A percentile compares a stretch with the other conserved stretches of the same genome.
Evolutionary conservation across 2,113 vertebrate species (phyloP).

Genomic region (Motacilla tschutschensis): DNA sequence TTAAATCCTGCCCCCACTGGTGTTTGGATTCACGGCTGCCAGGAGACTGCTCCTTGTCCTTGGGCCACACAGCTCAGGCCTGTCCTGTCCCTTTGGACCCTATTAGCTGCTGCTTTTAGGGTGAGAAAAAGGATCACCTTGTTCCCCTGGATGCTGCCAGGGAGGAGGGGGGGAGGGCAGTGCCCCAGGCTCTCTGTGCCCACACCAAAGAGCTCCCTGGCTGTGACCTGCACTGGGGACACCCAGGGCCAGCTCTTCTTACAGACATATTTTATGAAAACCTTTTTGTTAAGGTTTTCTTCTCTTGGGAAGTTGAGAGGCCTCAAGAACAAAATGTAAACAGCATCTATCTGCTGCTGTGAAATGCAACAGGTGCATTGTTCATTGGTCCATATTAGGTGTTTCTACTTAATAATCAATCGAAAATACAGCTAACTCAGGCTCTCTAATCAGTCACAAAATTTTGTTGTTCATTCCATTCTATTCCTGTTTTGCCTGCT

Average conservation of each 20-base stretch:
- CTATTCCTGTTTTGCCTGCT: too few species aligned
- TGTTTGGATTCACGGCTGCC: neutral
- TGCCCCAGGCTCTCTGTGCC: rapidly evolving
- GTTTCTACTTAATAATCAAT: too few species aligned
- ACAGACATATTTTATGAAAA: too few species aligned
- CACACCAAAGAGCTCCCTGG: neutral
- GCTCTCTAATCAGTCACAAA: too few species aligned
- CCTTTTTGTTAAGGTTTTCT: too few species aligned
- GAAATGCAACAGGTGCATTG: too few species aligned
- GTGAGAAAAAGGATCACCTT: neutral
- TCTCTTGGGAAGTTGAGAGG: too few species aligned
- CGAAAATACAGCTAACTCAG: too few species aligned
- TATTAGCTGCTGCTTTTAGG: neutral
- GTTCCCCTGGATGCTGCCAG: neutral
- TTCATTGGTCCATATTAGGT: too few species aligned
- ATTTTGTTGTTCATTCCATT: too few species aligned
- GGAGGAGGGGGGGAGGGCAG: neutral
- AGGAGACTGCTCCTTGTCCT: neutral
- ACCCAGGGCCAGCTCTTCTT: neutral
- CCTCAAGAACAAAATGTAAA: too few species aligned
- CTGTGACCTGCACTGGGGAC: neutral
- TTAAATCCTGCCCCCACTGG: neutral
- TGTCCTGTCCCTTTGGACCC: neutral
- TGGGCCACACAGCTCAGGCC: neutral
- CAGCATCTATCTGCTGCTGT: too few species aligned